Base-by-base conservation (phyloP, 2,797 vertebrate genomes). In the Danio albolineatus region DNA sequence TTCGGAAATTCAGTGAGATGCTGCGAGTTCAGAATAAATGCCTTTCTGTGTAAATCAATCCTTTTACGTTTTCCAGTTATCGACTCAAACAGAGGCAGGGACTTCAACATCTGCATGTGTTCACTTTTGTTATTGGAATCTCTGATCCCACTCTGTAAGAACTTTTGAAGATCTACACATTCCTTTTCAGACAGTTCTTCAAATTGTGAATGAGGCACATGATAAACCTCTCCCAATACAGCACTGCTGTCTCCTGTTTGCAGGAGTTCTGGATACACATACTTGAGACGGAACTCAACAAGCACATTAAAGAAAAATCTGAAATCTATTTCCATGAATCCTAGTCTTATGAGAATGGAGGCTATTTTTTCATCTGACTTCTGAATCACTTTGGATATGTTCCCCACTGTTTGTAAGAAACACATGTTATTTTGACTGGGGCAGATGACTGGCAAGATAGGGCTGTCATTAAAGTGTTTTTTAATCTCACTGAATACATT, bases 11-110 rank as follows among this genome's bases (percentile, higher is more conserved):
- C 7, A 19, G 0, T 2, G 0, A 2, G 0, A 72, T 66, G 76
- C 7, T n/a, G 0, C 8, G 0, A 14, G 0, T 82, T 46, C 7
- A 94, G 86, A 41, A 94, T 41, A 5, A 86, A 92, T 0, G 91
- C 84, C 6, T 16, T 28, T 21, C 21, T 57, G 0, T 49, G 7
- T 54, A 69, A 86, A 83, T 90, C 85, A 61, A 94, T 91, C 5
- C 76, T 85, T 4, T 91, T 85, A 36, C 88, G 70, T 0, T 76
- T 41, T 49, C 88, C 88, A 2, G 67, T 41, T 60, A 88, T 81
- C 3, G 91, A 92, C 88, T 93, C 85, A 91, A 94, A 94, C 73
- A 94, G 53, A 28, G 93, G 93, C 53, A 94, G 84, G 6, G 91
- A 92, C 82, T 80, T 92, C 0, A 94, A 79, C 38, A 91, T 91